Evolutionary conservation across 2,888 invertebrate species (phyloP), one percentile per base, ranked within the genome.

Genomic region (Pseudococcus jackbeardsleyi): DNA sequence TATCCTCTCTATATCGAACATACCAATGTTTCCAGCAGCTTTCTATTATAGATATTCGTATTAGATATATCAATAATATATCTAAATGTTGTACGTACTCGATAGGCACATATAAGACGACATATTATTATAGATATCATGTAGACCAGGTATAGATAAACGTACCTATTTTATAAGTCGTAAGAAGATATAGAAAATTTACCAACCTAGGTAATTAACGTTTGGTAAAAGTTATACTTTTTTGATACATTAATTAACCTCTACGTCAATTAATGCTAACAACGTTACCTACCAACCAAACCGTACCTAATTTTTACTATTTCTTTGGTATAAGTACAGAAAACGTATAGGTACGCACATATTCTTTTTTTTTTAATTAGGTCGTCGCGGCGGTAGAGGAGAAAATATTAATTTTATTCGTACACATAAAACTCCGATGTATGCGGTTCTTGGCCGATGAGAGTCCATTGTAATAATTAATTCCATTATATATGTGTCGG

Each of bases 401-500:
- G 59, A 85, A 64, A 85, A 59, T 64, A 85, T 85, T 59, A 64
- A 85, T 85, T 85, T 85, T 22, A 85, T 85, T 85, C 64, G 64
- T 59, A 64, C 85, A 33, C 85, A 59, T 42, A 59, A 84, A 84
- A 84, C 54, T 15, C 26, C 84, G 54, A 84, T 84, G 84, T 50
- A 84, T 59, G 33, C 84, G 54, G 84, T 84, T 54, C 48, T 59
- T 84, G 33, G 54, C 46, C 54, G 84, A 82, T 82, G 85, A 85
- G 54, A 85, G 59, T 85, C 85, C 85, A 85, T 85, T 85, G 85
- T 85, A 85, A 64, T 85, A 85, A 85, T 85, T 85, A 85, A 85
- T 85, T 85, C 85, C 64, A 85, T 85, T 85, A 59, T 59, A 85
- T 85, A 85, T 85, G 85, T 85, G 64, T 64, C 85, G 39, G 85